Evolutionary conservation across 2,113 vertebrate species (phyloP).

Genomic region (Opisthocomus hoazin): DNA sequence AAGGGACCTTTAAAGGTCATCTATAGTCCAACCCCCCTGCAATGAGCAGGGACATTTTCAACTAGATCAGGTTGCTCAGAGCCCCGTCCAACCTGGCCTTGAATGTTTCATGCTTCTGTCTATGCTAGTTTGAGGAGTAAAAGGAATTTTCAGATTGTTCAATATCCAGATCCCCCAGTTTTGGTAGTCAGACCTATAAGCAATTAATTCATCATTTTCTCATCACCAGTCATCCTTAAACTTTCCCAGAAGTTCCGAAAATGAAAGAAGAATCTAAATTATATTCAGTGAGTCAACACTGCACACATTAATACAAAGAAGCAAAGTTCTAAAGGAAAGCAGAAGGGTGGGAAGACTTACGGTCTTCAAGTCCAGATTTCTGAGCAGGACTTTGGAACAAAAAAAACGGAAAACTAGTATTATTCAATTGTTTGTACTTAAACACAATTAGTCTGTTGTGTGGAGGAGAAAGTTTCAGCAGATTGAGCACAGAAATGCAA

Average conservation of each 20-base stretch:
- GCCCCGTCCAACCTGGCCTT: fast-evolving
- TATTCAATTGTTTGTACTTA: neutral
- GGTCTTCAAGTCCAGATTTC: neutral
- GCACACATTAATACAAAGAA: neutral
- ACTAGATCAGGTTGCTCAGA: neutral
- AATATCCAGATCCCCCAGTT: neutral
- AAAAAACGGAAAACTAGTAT: neutral
- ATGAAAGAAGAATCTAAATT: neutral
- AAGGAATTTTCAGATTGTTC: neutral
- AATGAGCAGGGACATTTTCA: neutral
- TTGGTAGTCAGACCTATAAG: neutral
- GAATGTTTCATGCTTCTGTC: neutral
- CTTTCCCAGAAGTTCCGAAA: neutral
- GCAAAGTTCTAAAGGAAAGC: neutral
- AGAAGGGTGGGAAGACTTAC: neutral
- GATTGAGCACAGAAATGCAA: neutral
- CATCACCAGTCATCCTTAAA: neutral
- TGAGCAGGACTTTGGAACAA: neutral
- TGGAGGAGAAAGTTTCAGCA: neutral
- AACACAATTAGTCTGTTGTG: neutral
- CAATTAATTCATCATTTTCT: neutral
- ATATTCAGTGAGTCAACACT: neutral
- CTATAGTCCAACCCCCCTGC: neutral
- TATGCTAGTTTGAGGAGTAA: neutral
- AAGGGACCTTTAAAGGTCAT: neutral